phyloP scores from a whole-genome alignment of 2,113 vertebrate genomes.

The Toxostoma redivivum region DNA sequence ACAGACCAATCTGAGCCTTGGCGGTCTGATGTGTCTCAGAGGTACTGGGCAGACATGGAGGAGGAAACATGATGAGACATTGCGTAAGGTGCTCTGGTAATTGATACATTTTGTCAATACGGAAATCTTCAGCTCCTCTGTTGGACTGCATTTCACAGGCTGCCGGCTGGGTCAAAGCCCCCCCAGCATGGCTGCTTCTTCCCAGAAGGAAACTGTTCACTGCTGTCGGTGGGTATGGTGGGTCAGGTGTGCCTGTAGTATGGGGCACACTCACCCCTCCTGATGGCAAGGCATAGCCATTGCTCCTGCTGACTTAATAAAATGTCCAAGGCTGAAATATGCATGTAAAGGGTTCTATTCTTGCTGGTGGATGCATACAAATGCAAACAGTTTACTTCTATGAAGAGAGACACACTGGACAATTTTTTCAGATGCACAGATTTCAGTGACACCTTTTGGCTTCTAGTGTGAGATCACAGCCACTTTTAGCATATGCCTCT shows the following conservation, averaged over 20 bases:
- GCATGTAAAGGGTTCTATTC: not conserved
- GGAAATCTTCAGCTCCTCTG: not conserved
- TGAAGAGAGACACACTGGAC: not conserved
- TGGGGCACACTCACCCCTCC: not conserved
- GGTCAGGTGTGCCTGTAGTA: too few relatives aligned
- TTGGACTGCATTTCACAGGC: not conserved
- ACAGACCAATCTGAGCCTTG: not conserved
- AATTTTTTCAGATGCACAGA: not conserved
- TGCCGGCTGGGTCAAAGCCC: not conserved
- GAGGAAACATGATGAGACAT: accelerated
- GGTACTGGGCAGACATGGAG: not conserved
- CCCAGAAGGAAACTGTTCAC: not conserved
- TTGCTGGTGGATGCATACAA: not conserved
- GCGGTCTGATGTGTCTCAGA: not conserved
- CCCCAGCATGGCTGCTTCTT: not conserved
- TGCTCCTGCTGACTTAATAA: not conserved
- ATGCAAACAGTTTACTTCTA: accelerated
- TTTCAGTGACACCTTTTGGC: not conserved
- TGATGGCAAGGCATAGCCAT: not conserved
- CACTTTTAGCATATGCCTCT: not conserved
- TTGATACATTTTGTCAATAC: not conserved
- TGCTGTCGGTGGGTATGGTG: accelerated
- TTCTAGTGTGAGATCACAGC: not conserved
- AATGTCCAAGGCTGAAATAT: not conserved
- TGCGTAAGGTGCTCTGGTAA: not conserved